Base-by-base conservation (phyloP, 2,113 vertebrate species). In the Vimba vimba region DNA sequence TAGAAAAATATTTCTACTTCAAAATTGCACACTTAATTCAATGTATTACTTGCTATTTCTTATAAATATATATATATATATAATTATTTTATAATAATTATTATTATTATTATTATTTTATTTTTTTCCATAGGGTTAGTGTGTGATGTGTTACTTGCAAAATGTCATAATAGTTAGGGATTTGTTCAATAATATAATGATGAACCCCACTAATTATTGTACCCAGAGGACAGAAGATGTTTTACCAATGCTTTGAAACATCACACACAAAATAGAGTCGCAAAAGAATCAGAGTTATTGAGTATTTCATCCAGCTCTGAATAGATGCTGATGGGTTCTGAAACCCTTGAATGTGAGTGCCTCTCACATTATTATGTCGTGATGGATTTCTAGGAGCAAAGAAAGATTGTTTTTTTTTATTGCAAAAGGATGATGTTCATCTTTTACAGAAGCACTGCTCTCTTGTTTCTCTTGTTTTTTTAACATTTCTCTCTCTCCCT, bases 331-430 rank as follows among this genome's bases (percentile, higher is more conserved):
- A 73, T 57, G 27, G 50, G 7, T 33, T 57, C 50, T 52, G 62
- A 57, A 74, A 75, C 30, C 25, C 19, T 47, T 77, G 59, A 50
- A 60, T 66, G 55, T 57, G 62, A 85, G 7, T 78, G 43, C 75
- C 60, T 68, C 43, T 45, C 60, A 78, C 21, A 36, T 39, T 75
- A 75, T 60, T 33, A 23, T 85, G 57, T 15, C 45, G 2, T 82
- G 60, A 86, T 68, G 59, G 81, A 39, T 83, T 82, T 76, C 73
- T 77, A 21, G 21, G 25, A 19, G 15, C 30, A 23, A 52, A 15
- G 21, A 57, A 33, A 68, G 30, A 77, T 57, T 43, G 47, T 68
- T 69, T 71, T 69, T 25, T 25, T 83, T 83, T 25, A 52, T 33
- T 75, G 59, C 25, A 27, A 25, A 82, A 25, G 47, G 60, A 83